Evolutionary conservation across 2,888 invertebrate genomes (phyloP), one percentile per base, ranked within the genome.

Genomic region (Coleophora flavipennella): DNA sequence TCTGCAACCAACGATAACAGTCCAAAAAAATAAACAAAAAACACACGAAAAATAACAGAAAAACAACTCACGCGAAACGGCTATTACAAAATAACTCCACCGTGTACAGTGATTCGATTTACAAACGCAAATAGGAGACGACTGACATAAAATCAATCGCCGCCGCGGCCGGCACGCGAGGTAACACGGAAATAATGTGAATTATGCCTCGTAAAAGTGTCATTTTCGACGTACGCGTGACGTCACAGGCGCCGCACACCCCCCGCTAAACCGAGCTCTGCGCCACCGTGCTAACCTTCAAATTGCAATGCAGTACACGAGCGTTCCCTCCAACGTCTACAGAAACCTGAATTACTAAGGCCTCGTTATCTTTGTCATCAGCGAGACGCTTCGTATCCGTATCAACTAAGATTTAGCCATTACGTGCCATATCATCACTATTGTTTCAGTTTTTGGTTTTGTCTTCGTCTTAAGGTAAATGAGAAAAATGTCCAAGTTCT

Each of bases 131-230:
- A 80, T 74, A 76, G 69, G 74, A 77, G 79, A 77, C 70, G 68
- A 67, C 79, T 71, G 79, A 77, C 79, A 68, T 74, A 80, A 77
- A 83, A 84, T 83, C 84, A 83, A 84, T 83, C 81, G 79, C n/a
- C n/a, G 20, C 20, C 20, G 20, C 20, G 20, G 68, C 65, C 58
- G 62, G 74, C 84, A 81, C 81, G 83, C 84, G 74, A 83, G 64
- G 74, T 72, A 72, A 78, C 79, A 77, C 77, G 77, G 70, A 73
- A 77, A 79, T 78, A 78, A 79, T 77, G 79, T 81, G 81, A 81
- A 83, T 83, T 79, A 83, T 81, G 71, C 70, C 79, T 79, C 78
- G 77, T 83, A 81, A 83, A 83, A 76, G 74, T 81, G 81, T 81
- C 83, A 80, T 84, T 80, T 78, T 76, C 72, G 77, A 76, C 76